Conservation (phyloP, 2,888 invertebrate genomes). For the Lagria hirta region DNA sequence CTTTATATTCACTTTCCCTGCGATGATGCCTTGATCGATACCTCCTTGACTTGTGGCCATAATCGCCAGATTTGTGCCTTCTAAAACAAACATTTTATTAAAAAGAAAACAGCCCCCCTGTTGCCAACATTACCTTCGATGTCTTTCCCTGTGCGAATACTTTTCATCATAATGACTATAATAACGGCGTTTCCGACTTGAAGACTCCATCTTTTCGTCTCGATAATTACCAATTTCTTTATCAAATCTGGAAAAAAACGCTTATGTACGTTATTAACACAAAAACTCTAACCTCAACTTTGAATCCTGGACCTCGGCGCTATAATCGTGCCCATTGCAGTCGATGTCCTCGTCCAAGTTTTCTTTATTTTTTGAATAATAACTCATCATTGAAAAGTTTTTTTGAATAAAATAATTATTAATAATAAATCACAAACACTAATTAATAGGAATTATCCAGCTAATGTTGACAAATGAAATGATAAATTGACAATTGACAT, state of each 20-base stretch:
- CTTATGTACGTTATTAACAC: background rate
- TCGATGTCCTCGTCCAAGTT: background rate
- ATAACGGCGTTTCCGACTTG: too few relatives aligned
- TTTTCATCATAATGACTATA: slow-evolving; percentile 6
- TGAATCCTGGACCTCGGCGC: slow-evolving; percentile 1
- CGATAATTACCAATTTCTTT: slow-evolving; percentile 7
- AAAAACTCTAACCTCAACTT: slow-evolving; percentile 13
- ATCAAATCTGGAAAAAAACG: slow-evolving; percentile 2
- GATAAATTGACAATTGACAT: too few relatives aligned
- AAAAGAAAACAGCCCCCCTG: background rate
- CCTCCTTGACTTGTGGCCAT: slow-evolving; percentile 1
- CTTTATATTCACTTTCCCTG: slow-evolving; percentile 20
- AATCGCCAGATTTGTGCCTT: too few relatives aligned
- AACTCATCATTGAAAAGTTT: slow-evolving; percentile 2
- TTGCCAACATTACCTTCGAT: slow-evolving; percentile 10
- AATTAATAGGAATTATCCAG: too few relatives aligned
- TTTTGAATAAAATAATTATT: slow-evolving; percentile 1
- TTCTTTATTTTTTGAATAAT: slow-evolving; percentile 3
- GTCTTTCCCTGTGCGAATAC: slow-evolving; percentile 8
- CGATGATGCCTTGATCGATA: slow-evolving; percentile 8
- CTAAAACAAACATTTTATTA: slow-evolving; percentile 1
- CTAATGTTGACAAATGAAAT: too few relatives aligned
- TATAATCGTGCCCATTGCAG: background rate
- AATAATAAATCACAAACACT: slow-evolving; percentile 4
- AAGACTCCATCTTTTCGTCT: slow-evolving; percentile 9